A percentile compares a stretch with the other conserved stretches of the same genome.
Conservation (phyloP, 2,888 invertebrate genomes). For the Thera obeliscata region DNA sequence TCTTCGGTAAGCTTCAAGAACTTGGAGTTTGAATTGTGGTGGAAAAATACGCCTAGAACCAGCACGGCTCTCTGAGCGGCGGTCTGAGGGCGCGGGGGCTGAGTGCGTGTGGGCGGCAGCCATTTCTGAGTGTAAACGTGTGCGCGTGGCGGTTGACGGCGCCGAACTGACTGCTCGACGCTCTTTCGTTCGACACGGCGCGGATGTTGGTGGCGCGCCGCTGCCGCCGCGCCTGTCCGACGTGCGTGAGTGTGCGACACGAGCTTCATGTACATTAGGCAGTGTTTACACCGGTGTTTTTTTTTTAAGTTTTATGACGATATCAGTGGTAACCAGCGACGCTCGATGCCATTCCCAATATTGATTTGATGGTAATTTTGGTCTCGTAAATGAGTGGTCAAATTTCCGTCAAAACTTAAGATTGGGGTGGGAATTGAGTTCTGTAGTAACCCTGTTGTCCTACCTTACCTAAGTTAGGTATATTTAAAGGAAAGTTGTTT, state of each 20-base stretch:
- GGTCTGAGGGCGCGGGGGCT: slow-evolving; percentile 78
- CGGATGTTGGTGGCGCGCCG: slow-evolving; percentile 82
- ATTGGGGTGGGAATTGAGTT: too few species aligned
- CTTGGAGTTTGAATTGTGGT: slow-evolving; percentile 94
- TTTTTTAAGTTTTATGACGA: too few species aligned
- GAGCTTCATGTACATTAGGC: slow-evolving; percentile 72
- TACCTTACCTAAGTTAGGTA: too few species aligned
- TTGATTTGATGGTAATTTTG: too few species aligned
- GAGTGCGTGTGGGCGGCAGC: slow-evolving; percentile 79
- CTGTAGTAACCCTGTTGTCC: too few species aligned
- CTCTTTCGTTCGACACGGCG: slow-evolving; percentile 56
- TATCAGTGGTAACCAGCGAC: too few species aligned
- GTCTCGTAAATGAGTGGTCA: too few species aligned
- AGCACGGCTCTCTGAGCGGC: slow-evolving; percentile 85
- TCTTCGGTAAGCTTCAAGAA: slow-evolving; percentile 93
- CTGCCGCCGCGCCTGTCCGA: slow-evolving; percentile 65
- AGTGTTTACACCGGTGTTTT: slow-evolving; percentile 48
- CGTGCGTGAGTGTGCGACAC: slow-evolving; percentile 79
- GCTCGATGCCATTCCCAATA: too few species aligned
- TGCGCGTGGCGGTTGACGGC: slow-evolving; percentile 79
- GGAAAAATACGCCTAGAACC: slow-evolving; percentile 95
- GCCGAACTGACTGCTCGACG: slow-evolving; percentile 81
- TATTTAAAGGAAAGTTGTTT: too few species aligned
- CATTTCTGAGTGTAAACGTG: slow-evolving; percentile 68
- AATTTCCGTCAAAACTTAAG: too few species aligned